Conservation (phyloP, 2,888 invertebrate species). For the Phyllotreta striolata region DNA sequence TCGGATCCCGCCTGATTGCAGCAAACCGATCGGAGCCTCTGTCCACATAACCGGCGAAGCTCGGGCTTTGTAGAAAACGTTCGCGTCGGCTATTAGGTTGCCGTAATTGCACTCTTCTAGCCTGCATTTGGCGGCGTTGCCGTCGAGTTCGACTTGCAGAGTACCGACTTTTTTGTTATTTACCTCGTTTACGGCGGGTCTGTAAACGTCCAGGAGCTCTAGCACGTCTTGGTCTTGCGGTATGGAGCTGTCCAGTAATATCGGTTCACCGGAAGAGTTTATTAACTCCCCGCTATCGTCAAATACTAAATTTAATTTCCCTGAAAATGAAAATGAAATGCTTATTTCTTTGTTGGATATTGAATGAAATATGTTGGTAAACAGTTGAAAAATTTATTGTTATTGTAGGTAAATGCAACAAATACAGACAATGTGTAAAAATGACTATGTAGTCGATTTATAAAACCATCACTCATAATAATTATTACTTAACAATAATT, state of each 20-base stretch:
- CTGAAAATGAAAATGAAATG: constrained; percentile 27
- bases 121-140: constrained; percentile 67
- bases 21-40: constrained; percentile 76
- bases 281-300: constrained; percentile 75
- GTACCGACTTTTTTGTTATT: constrained; percentile 70
- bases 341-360: neutral
- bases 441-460: too few species aligned
- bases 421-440: too few species aligned
- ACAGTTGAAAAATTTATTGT: too few species aligned
- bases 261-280: constrained; percentile 76
- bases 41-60: constrained; percentile 67
- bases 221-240: constrained; percentile 73
- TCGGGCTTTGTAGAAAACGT: constrained; percentile 66
- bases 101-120: constrained; percentile 84
- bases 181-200: constrained; percentile 65
- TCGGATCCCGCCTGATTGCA: constrained; percentile 82
- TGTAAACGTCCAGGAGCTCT: constrained; percentile 68
- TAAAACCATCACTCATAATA: too few species aligned
- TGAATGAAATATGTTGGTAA: too few species aligned
- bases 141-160: constrained; percentile 76
- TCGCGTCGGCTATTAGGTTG: constrained; percentile 80
- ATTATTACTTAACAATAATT: too few species aligned
- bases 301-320: constrained; percentile 70
- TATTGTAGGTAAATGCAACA: too few species aligned
- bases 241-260: constrained; percentile 72